A percentile compares a stretch with the other conserved stretches of the same genome.
phyloP scores from a whole-genome alignment of 2,888 invertebrate species.

The Philereme transversata region DNA sequence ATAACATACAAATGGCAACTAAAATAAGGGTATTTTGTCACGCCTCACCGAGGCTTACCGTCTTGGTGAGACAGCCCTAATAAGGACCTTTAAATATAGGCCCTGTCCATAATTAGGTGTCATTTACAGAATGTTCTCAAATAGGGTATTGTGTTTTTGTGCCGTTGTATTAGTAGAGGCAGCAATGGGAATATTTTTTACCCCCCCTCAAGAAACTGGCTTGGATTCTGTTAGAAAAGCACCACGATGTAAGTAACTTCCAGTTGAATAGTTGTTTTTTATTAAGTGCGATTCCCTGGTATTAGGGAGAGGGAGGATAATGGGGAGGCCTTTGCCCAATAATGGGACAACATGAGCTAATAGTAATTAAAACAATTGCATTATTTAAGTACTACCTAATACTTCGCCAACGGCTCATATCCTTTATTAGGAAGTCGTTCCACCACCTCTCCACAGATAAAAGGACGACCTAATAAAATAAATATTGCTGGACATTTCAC shows the following conservation, averaged over 20 bases:
- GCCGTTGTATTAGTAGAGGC: conserved; percentile 25
- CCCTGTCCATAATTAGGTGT: conserved; percentile 6
- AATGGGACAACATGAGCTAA: too few species aligned
- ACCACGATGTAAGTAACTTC: conserved; percentile 65
- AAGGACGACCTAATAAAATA: too few species aligned
- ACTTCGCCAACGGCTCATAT: too few species aligned
- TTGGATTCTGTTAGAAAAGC: conserved; percentile 66
- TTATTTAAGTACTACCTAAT: too few species aligned
- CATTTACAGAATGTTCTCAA: conserved; percentile 50
- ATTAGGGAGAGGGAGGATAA: too few species aligned
- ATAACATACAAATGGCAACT: too few species aligned
- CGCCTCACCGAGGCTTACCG: not conserved
- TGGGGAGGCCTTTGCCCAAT: too few species aligned
- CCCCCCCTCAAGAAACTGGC: conserved; percentile 53
- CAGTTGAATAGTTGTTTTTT: not conserved
- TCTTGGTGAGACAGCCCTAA: conserved; percentile 6
- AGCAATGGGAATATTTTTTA: conserved; percentile 48
- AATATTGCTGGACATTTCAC: too few species aligned
- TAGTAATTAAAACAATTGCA: too few species aligned
- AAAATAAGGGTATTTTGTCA: not conserved
- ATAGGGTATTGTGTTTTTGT: conserved; percentile 38
- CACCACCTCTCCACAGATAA: too few species aligned
- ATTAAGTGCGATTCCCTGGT: not conserved
- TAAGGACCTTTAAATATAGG: conserved; percentile 20
- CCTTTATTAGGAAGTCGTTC: too few species aligned